A percentile compares a stretch with the other conserved stretches of the same genome.
Evolutionary conservation across 2,888 invertebrate genomes (phyloP).

Genomic region (Harmothoe impar): DNA sequence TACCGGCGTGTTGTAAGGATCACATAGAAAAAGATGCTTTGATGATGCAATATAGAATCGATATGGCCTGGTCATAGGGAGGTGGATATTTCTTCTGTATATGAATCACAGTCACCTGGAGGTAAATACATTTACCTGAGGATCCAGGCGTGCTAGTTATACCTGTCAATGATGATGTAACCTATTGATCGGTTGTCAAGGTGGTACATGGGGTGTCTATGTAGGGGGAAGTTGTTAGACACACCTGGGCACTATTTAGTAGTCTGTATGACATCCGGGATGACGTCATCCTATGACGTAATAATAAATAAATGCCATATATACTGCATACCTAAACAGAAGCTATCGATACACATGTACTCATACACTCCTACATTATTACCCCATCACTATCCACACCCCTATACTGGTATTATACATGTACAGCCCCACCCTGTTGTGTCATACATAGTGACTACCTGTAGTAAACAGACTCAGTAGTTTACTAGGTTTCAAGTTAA

Average conservation of each 20-base stretch:
- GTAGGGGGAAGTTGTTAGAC: neutral
- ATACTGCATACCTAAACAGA: neutral
- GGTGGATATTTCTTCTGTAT: neutral
- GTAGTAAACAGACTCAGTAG: too few species aligned
- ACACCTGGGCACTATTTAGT: neutral
- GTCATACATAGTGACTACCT: too few species aligned
- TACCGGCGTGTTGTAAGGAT: neutral
- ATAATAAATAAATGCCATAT: neutral
- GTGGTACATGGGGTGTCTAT: neutral
- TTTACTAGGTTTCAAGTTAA: neutral
- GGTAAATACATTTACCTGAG: neutral
- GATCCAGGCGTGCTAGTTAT: neutral
- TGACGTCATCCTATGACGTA: conserved; percentile 1
- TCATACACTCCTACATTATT: neutral
- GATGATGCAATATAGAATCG: conserved; percentile 1
- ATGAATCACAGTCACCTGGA: conserved; percentile 11
- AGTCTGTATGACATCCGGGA: neutral
- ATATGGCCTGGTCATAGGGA: neutral
- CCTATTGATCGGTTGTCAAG: neutral
- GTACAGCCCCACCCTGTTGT: too few species aligned
- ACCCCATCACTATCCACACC: neutral
- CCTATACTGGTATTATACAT: too few species aligned
- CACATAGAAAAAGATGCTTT: neutral
- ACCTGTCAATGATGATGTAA: conserved; percentile 20
- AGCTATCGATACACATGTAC: neutral